Percentiles rank a stretch among this genome's conserved stretches.
These are phyloP conservation scores for Zenarchopterus dispar DNA, from an alignment of 2,797 vertebrate genomes.

Conservation along the genomic window DNA sequence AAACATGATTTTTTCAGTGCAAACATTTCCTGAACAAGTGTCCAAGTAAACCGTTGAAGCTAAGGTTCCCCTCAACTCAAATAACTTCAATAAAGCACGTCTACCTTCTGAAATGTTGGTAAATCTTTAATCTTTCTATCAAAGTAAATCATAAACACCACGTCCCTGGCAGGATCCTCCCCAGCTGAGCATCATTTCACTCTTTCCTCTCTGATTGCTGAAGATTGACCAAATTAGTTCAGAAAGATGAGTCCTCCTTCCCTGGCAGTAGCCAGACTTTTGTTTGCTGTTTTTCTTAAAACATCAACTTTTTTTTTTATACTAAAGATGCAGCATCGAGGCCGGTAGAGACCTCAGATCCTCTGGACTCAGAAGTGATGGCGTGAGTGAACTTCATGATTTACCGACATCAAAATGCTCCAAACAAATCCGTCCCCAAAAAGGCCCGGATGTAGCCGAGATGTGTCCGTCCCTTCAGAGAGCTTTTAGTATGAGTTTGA, in stretches of 20 bases:
- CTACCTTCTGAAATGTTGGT: too few relatives aligned
- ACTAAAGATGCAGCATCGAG: background rate
- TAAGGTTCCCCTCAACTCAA: too few relatives aligned
- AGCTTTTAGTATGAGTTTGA: constrained; percentile 39
- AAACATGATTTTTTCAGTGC: too few relatives aligned
- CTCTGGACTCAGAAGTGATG: constrained; percentile 28
- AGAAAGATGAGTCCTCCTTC: too few relatives aligned
- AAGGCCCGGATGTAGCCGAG: constrained; percentile 23
- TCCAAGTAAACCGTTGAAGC: too few relatives aligned
- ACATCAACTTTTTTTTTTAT: constrained; percentile 2
- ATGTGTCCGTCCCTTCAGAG: constrained; percentile 25
- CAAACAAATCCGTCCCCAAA: constrained; percentile 27
- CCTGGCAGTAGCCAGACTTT: background rate
- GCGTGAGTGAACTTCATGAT: constrained; percentile 18
- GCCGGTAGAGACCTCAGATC: background rate
- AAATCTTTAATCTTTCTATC: background rate
- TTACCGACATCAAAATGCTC: constrained; percentile 34
- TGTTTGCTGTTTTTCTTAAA: background rate
- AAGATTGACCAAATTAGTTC: too few relatives aligned
- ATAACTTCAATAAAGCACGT: background rate
- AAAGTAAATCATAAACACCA: background rate
- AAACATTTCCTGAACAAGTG: too few relatives aligned
- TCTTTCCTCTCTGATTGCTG: too few relatives aligned
- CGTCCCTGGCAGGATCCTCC: background rate
- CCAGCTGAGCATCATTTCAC: too few relatives aligned